Conservation (phyloP, 2,888 invertebrate genomes). For the Dolichomitus sp. region DNA sequence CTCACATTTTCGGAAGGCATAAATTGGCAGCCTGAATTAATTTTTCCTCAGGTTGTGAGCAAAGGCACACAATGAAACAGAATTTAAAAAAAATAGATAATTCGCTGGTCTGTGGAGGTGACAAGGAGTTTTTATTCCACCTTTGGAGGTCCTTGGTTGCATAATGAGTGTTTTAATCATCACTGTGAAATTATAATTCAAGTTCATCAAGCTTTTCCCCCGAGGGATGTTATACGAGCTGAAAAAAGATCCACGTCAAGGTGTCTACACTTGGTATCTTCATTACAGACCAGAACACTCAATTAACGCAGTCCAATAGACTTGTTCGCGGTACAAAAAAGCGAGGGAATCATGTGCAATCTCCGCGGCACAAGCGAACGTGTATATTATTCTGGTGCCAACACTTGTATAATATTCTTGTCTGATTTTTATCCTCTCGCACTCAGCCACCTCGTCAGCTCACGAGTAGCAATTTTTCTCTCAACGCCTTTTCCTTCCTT, state of each 20-base stretch:
- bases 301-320: constrained; percentile 22
- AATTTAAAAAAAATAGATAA: background rate
- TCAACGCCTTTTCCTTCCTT: constrained; percentile 13
- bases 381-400: constrained; percentile 12
- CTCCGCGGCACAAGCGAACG: background rate
- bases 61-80: background rate
- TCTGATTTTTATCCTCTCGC: constrained; percentile 52
- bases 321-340: background rate
- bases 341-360: background rate
- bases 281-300: background rate
- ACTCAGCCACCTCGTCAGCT: constrained; percentile 36
- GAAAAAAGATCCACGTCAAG: background rate
- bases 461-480: constrained; percentile 62
- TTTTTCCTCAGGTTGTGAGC: background rate
- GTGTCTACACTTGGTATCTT: background rate
- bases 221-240: background rate
- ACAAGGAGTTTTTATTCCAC: background rate
- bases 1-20: background rate
- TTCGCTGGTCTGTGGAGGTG: background rate
- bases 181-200: background rate
- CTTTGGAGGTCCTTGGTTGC: background rate
- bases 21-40: background rate
- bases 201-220: background rate
- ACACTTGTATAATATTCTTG: constrained; percentile 38
- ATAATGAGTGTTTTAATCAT: background rate